phyloP scores from a whole-genome alignment of 2,797 vertebrate genomes.

The Anomalospiza imberbis region DNA sequence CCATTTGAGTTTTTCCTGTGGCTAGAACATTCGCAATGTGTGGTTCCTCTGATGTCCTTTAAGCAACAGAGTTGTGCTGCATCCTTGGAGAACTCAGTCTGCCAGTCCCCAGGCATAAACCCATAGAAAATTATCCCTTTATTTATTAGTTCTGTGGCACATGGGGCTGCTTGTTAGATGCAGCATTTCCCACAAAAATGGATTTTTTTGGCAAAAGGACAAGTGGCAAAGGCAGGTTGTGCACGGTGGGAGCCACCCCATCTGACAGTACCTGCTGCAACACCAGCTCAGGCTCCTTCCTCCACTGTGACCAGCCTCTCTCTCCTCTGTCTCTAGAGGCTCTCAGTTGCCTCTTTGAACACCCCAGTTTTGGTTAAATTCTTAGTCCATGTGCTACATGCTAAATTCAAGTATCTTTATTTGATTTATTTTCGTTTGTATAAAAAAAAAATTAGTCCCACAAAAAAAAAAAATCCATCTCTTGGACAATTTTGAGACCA shows the following conservation, averaged over 20 bases:
- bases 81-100: background rate
- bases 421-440: background rate
- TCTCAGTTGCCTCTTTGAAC: background rate
- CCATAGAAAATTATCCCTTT: background rate
- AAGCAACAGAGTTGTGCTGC: background rate
- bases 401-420: background rate
- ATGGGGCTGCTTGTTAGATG: background rate
- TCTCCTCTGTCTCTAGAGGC: background rate
- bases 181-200: background rate
- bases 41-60: slow-evolving; percentile 6
- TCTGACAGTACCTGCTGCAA: background rate
- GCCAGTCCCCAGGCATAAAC: background rate
- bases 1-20: background rate
- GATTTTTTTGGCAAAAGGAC: background rate
- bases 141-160: background rate
- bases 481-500: background rate
- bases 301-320: background rate
- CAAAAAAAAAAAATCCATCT: background rate
- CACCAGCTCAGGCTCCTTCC: background rate
- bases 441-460: background rate
- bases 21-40: background rate
- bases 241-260: rapidly evolving
- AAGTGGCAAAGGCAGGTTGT: background rate
- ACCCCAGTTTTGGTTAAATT: background rate
- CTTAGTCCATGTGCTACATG: background rate